A percentile compares a stretch with the other conserved stretches of the same genome.
These are phyloP conservation scores for Cardinalis cardinalis DNA, from an alignment of 2,113 vertebrate species.

Conservation along the genomic window DNA sequence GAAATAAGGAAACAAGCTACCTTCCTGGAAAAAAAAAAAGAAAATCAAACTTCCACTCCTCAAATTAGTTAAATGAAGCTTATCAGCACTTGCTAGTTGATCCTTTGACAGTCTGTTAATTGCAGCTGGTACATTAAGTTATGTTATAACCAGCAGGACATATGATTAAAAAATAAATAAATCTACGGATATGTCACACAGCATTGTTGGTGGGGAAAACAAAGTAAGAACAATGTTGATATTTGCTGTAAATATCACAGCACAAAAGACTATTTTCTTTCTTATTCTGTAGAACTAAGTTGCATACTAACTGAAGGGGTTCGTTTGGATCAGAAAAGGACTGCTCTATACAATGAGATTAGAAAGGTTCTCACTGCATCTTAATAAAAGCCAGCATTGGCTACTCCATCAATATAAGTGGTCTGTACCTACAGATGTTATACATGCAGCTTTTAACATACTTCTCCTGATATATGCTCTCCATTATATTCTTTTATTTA, in stretches of 20 bases:
- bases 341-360: background rate
- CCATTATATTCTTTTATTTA: constrained; percentile 57
- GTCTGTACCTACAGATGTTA: background rate
- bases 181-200: background rate
- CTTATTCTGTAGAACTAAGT: constrained; percentile 6
- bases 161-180: constrained; percentile 58
- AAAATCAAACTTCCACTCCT: constrained; percentile 75
- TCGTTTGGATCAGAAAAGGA: background rate
- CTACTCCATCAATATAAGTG: background rate
- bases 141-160: constrained; percentile 64
- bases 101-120: constrained; percentile 88
- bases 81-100: constrained; percentile 75
- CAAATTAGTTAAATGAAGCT: constrained; percentile 85
- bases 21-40: constrained; percentile 72
- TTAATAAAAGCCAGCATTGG: background rate
- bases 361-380: background rate
- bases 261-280: background rate
- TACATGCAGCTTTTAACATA: background rate
- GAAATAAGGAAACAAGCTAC: constrained; percentile 82
- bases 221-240: background rate
- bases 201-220: constrained; percentile 1
- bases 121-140: constrained; percentile 82
- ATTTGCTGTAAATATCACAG: constrained; percentile 2
- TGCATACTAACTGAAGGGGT: background rate
- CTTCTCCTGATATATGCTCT: constrained; percentile 36